Evolutionary conservation across 2,888 invertebrate genomes (phyloP).

Genomic region (Agonopterix heracliana): DNA sequence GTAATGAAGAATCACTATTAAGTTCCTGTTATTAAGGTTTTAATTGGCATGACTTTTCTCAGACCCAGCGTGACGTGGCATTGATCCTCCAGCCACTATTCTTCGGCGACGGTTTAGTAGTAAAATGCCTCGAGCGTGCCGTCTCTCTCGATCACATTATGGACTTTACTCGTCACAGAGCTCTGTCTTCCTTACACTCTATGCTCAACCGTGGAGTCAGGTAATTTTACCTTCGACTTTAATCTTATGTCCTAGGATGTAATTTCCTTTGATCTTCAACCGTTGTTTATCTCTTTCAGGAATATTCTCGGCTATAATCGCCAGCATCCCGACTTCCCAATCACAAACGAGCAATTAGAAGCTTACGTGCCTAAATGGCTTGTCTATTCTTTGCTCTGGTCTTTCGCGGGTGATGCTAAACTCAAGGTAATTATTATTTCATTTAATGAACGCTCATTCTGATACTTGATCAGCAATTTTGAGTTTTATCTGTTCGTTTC

Average conservation of each 20-base stretch:
- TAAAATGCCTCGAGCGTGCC: slow-evolving; percentile 93
- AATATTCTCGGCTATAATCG: slow-evolving; percentile 96
- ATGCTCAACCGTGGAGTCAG: slow-evolving; percentile 97
- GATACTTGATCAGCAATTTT: neutral
- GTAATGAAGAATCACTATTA: neutral
- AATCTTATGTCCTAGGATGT: no score
- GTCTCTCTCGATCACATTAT: slow-evolving; percentile 97
- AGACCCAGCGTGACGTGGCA: slow-evolving; percentile 93
- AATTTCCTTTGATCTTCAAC: neutral
- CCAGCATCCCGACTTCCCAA: slow-evolving; percentile 95
- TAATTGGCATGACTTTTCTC: neutral
- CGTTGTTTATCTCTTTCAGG: slow-evolving; percentile 50
- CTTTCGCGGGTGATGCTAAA: slow-evolving; percentile 98
- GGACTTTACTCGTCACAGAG: slow-evolving; percentile 98
- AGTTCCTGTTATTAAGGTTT: no score
- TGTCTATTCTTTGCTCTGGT: slow-evolving; percentile 96
- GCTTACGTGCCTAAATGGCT: slow-evolving; percentile 95
- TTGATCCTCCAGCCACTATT: slow-evolving; percentile 90
- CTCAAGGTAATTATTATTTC: slow-evolving; percentile 83
- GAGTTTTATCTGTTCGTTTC: slow-evolving; percentile 4
- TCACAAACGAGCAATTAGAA: slow-evolving; percentile 94
- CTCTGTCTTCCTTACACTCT: slow-evolving; percentile 96
- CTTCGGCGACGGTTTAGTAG: slow-evolving; percentile 94
- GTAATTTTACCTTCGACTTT: slow-evolving; percentile 40
- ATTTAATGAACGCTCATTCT: neutral